Base-by-base conservation (phyloP, 2,888 invertebrate species). In the Atherix ibis region DNA sequence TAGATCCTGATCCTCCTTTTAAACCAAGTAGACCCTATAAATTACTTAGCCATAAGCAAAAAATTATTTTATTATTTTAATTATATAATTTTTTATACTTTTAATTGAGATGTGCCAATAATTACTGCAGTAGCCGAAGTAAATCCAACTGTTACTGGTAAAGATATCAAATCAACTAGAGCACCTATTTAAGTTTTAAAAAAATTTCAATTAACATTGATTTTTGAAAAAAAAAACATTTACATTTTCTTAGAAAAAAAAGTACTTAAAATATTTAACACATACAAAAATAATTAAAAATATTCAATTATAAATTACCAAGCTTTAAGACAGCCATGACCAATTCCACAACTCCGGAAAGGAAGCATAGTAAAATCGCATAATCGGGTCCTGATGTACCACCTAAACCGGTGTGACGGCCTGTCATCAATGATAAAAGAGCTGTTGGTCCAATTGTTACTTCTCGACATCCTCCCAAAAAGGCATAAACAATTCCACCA, bases 381-480 rank as follows among this genome's bases (percentile, higher is more conserved):
- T 85, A 85, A 48, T 83, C 77, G 3, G 73, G 67, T 41, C 72
- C 75, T 4, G 60, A 59, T 4, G 45, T 39, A 13, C 54, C 38
- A 2, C 60, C 60, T 12, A 58, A 45, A 8, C 48, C 46, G 2
- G 64, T 61, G 44, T 71, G 70, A 46, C 76, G 70, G 27, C 74
- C 74, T 1, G 89, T 91, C 81, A 94, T 85, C 19, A 94, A 68
- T 1, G 91, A 82, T 72, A 94, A 76, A 36, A 91, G 68, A n/a
- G 94, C 92, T 0, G 92, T 92, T 3, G 94, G 92, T 5, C 94
- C 85, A 39, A 85, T 76, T 5, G 84, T 83, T 37, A 84, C 83
- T 52, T 84, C 83, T 45, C 82, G 82, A 52, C 82, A 82, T 31
- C 88, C 85, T 17, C 94, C 94, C 46, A 94, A 75, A 38, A 92